Conservation (phyloP, 2,797 vertebrate genomes). For the Rhynchotus rufescens region DNA sequence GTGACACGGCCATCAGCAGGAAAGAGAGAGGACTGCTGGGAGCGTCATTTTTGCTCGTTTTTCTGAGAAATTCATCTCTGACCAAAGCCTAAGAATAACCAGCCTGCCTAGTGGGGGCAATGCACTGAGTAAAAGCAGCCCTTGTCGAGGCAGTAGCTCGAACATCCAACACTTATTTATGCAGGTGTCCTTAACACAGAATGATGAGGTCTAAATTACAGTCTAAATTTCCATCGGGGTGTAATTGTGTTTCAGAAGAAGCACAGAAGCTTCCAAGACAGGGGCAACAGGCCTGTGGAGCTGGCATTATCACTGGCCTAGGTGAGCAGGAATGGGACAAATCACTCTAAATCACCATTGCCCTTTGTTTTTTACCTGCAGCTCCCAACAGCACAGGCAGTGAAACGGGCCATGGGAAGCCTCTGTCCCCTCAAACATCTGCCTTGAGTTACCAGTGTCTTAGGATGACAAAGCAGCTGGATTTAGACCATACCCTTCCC, state of each 20-base stretch:
- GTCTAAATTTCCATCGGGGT: neutral
- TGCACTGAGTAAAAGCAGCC: rapidly evolving
- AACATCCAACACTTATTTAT: neutral
- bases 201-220: neutral
- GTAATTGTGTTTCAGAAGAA: neutral
- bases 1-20: neutral
- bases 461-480: neutral
- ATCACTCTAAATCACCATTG: neutral
- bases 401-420: rapidly evolving
- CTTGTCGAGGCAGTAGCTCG: neutral
- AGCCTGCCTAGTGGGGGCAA: neutral
- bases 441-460: neutral
- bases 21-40: neutral
- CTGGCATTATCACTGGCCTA: neutral
- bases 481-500: neutral
- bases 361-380: neutral
- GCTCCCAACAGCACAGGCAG: rapidly evolving
- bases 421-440: neutral
- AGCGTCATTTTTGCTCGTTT: neutral
- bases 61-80: neutral
- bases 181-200: neutral
- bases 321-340: neutral
- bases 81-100: neutral
- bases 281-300: neutral
- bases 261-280: neutral